Conservation (phyloP, 1,140 invertebrate species). For the Heliconius himera region DNA sequence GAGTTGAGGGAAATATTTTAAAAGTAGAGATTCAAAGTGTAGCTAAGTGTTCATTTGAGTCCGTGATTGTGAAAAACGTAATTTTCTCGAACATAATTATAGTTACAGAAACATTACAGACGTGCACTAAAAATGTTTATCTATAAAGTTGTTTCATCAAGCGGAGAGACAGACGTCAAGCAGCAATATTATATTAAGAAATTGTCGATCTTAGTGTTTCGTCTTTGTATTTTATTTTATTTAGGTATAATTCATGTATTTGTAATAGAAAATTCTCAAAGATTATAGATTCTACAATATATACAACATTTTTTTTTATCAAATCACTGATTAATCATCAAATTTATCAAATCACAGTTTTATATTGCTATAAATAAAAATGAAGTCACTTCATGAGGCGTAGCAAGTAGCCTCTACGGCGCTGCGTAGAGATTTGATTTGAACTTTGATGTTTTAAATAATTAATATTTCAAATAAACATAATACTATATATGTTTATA, state of each 20-base stretch:
- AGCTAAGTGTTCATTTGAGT: constrained; percentile 17
- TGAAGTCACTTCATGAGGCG: no score
- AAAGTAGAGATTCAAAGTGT: constrained; percentile 6
- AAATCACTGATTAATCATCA: no score
- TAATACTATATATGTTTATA: no score
- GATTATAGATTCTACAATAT: no score
- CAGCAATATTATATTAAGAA: constrained; percentile 7
- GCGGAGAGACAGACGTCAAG: constrained; percentile 22
- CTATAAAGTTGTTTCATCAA: constrained; percentile 33
- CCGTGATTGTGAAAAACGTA: constrained; percentile 21
- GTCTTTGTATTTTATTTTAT: not conserved
- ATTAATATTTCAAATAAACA: no score
- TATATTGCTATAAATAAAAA: no score
- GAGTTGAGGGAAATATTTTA: not conserved
- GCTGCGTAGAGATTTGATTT: no score
- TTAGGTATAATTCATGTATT: not conserved
- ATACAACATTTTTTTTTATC: no score
- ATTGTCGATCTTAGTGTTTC: constrained; percentile 19
- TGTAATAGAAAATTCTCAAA: no score
- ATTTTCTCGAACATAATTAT: constrained; percentile 30
- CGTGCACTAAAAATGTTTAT: constrained; percentile 33
- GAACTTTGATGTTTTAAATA: no score
- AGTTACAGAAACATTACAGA: constrained; percentile 20
- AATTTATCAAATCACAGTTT: no score
- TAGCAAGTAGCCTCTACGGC: no score